Conservation (phyloP, 2,113 vertebrate genomes). For the Microcebus murinus region DNA sequence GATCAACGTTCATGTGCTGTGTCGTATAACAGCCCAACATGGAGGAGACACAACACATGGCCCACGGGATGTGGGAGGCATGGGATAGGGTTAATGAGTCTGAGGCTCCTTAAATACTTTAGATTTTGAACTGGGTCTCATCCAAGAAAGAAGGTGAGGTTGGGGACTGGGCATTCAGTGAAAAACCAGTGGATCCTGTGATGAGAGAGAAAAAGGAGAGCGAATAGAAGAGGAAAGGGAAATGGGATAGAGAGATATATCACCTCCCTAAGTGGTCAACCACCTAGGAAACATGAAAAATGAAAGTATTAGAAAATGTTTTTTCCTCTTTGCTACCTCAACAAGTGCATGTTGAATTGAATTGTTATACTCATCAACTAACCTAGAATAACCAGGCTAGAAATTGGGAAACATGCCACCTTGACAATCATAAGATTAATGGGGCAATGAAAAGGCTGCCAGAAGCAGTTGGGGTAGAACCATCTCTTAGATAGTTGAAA, state of each 20-base stretch:
- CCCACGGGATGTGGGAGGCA: background rate
- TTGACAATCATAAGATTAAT: conserved; percentile 27
- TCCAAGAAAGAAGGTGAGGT: background rate
- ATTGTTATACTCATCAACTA: background rate
- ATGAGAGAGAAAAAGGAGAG: background rate
- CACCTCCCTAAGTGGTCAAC: background rate
- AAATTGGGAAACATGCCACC: background rate
- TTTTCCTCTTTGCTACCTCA: background rate
- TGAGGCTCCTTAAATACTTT: background rate
- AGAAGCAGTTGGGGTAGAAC: background rate
- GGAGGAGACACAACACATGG: background rate
- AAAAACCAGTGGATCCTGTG: background rate
- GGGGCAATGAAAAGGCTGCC: background rate
- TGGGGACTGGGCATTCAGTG: background rate
- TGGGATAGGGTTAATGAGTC: background rate
- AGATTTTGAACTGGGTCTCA: background rate
- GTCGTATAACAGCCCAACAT: background rate
- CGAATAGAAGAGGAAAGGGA: background rate
- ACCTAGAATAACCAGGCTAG: conserved; percentile 17
- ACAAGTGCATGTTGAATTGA: background rate
- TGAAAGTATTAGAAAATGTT: background rate
- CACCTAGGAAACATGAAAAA: background rate
- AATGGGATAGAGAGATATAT: background rate
- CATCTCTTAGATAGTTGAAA: background rate
- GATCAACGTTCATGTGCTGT: background rate